Percentiles rank a stretch among this genome's conserved stretches.
These are phyloP conservation scores for Porites cylindrica DNA, from an alignment of 92 coral and sea anemone species.

Conservation along the genomic window DNA sequence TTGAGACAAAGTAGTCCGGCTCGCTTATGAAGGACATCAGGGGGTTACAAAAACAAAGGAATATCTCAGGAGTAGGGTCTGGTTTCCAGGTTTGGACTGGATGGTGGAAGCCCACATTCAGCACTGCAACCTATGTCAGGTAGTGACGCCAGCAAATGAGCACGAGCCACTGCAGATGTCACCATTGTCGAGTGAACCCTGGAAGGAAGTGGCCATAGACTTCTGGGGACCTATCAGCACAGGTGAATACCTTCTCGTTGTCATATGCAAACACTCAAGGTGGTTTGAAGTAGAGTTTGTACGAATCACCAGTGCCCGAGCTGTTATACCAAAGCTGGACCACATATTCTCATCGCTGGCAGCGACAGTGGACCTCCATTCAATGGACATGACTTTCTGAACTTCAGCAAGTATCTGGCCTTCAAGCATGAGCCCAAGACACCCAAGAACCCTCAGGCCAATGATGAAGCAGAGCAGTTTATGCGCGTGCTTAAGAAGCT, in stretches of 20 bases:
- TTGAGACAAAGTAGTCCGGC: constrained; percentile 55
- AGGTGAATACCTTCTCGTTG: too few species aligned
- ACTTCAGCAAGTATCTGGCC: constrained; percentile 39
- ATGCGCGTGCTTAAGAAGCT: not conserved
- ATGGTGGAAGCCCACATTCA: constrained; percentile 22
- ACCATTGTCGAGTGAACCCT: constrained; percentile 19
- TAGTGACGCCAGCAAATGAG: constrained; percentile 20
- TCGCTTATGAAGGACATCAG: constrained; percentile 59
- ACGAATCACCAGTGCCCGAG: not conserved
- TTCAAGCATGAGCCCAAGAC: constrained; percentile 30
- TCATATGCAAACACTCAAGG: constrained; percentile 16
- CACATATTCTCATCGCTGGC: too few species aligned
- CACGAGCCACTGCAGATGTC: constrained; percentile 34
- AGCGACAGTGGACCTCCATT: constrained; percentile 37
- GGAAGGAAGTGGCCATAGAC: too few species aligned
- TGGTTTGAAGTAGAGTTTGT: constrained; percentile 24
- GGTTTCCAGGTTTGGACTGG: constrained; percentile 41
- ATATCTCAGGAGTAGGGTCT: constrained; percentile 5
- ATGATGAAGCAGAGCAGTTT: constrained; percentile 43
- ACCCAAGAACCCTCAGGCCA: constrained; percentile 35
- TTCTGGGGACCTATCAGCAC: too few species aligned
- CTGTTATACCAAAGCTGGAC: too few species aligned
- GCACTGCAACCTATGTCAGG: constrained; percentile 28
- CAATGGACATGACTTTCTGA: constrained; percentile 39
- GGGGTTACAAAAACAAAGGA: constrained; percentile 10